Conservation (phyloP, 2,888 invertebrate species). For the Sicus ferrugineus region DNA sequence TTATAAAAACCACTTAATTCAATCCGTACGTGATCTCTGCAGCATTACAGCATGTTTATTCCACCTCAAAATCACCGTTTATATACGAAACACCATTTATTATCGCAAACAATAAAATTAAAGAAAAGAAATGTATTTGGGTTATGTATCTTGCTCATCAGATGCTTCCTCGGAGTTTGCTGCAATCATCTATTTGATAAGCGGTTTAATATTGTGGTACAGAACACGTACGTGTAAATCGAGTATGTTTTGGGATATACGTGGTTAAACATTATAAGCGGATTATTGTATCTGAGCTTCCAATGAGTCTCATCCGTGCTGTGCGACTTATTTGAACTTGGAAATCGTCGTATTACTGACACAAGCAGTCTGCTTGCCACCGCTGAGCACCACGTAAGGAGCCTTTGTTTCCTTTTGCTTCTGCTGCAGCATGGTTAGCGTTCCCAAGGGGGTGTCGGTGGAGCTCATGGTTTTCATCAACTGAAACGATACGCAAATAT, state of each 20-base stretch:
- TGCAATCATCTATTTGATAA: too few species aligned
- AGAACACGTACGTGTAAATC: too few species aligned
- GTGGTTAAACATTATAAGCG: not conserved
- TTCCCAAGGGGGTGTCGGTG: slow-evolving; percentile 96
- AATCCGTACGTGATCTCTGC: not conserved
- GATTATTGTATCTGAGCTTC: not conserved
- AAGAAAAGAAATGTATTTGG: too few species aligned
- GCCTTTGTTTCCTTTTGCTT: slow-evolving; percentile 95
- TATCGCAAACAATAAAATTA: too few species aligned
- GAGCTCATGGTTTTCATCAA: slow-evolving; percentile 98
- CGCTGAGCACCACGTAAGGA: slow-evolving; percentile 91
- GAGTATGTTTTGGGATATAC: too few species aligned
- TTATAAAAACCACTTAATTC: not conserved
- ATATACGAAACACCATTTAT: not conserved
- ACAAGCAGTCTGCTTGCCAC: slow-evolving; percentile 74
- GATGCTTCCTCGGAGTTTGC: too few species aligned
- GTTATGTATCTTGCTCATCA: too few species aligned
- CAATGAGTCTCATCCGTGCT: too few species aligned
- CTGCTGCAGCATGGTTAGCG: slow-evolving; percentile 90
- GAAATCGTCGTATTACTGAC: slow-evolving; percentile 57
- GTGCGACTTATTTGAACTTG: slow-evolving; percentile 57
- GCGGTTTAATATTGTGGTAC: too few species aligned
- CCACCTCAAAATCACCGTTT: not conserved
- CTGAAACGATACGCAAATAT: slow-evolving; percentile 60
- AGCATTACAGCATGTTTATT: not conserved